Base-by-base conservation (phyloP, 2,797 vertebrate species). In the Cetoscarus ocellatus region DNA sequence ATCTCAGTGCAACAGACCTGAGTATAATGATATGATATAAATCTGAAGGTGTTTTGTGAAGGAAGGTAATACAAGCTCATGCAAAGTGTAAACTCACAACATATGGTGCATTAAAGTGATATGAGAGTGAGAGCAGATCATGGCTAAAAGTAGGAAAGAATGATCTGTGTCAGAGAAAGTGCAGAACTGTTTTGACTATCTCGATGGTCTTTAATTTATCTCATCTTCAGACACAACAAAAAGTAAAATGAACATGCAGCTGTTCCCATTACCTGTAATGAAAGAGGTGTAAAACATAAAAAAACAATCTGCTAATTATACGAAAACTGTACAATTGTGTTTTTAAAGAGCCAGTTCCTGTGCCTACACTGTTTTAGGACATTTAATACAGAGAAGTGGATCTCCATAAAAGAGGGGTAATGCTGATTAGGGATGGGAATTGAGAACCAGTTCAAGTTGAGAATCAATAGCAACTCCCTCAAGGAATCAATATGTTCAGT, bases 91-190 rank as follows among this genome's bases (percentile, higher is more conserved):
- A 70, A 36, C 15, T 17, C 36, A 35, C 19, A 1, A 4, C 51
- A 18, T 51, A 35, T 35, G 18, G 9, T 13, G 19, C 47, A 51
- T 56, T 27, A 14, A 44, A 55, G 56, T 27, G 34, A 50, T 18
- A 7, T 10, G 58, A 53, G 50, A 54, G 50, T 50, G 66, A 43
- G 62, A 78, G 45, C 0, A 17, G 55, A 70, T 61, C 38, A 2
- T 7, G 64, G 78, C 56, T 68, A 67, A 47, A 66, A 5, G 10
- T 50, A 34, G 45, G 70, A 74, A 69, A 36, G 10, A 54, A 40
- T 36, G 57, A 57, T 61, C 52, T 27, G 27, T 42, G 59, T 65
- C 57, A 15, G 48, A 58, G 73, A 71, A 54, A 58, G 27, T 15
- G 2, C n/a, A 63, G 50, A 80, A 19, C 40, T 56, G 47, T 51